Percentiles rank a stretch among this genome's conserved stretches.
These are phyloP conservation scores for Danio choprae DNA, from an alignment of 2,797 vertebrate species.

Conservation along the genomic window DNA sequence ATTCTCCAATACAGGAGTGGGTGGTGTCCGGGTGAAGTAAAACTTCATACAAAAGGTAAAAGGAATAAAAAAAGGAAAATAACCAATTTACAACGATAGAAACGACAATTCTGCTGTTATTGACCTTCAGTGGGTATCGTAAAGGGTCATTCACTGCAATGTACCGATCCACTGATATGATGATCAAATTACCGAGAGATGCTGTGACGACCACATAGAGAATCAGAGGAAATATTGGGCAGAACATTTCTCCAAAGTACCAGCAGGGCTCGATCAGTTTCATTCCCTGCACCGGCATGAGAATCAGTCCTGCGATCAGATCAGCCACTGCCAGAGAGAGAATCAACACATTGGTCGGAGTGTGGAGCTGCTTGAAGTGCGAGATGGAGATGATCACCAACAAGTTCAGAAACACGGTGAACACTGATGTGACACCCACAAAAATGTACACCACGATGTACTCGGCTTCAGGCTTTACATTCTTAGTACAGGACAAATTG, in stretches of 20 bases:
- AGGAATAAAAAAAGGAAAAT: conserved; percentile 59
- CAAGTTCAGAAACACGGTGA: conserved; percentile 76
- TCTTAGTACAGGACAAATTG: conserved; percentile 39
- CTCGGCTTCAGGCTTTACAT: neutral
- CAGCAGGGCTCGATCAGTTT: conserved; percentile 78
- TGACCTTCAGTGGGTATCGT: conserved; percentile 63
- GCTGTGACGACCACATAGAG: conserved; percentile 74
- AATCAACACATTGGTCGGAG: conserved; percentile 78
- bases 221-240: conserved; percentile 71
- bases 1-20: conserved; percentile 65
- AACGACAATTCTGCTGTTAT: conserved; percentile 44
- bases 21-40: conserved; percentile 57
- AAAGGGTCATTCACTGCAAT: conserved; percentile 72
- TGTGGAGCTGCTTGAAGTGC: conserved; percentile 81
- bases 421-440: conserved; percentile 51
- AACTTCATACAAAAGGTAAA: conserved; percentile 56
- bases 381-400: conserved; percentile 77
- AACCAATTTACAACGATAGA: conserved; percentile 66
- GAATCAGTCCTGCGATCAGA: conserved; percentile 76
- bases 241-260: conserved; percentile 76
- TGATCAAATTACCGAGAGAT: conserved; percentile 80
- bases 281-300: conserved; percentile 78
- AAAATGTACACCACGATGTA: conserved; percentile 49
- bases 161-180: conserved; percentile 74
- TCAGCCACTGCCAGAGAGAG: conserved; percentile 78